These are phyloP conservation scores for Morpho deidamia DNA, from an alignment of 2,888 invertebrate genomes.

Conservation along the genomic window DNA sequence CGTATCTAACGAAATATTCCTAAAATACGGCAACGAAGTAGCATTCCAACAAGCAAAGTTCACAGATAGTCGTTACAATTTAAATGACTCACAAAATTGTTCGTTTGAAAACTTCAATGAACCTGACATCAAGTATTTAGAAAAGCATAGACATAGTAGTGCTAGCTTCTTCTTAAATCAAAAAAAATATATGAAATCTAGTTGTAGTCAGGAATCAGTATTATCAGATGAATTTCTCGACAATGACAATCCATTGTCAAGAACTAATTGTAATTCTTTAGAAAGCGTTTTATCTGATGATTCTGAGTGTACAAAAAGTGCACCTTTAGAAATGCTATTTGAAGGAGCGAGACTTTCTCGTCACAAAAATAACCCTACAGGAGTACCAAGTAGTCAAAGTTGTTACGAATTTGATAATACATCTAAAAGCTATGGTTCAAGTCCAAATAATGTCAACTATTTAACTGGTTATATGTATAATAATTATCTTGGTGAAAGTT, in stretches of 20 bases:
- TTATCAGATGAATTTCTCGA: constrained; percentile 82
- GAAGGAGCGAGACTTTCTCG: constrained; percentile 73
- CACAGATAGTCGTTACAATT: constrained; percentile 62
- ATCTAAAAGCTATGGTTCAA: constrained; percentile 81
- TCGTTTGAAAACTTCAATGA: constrained; percentile 67
- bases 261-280: constrained; percentile 86
- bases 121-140: constrained; percentile 60
- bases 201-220: constrained; percentile 87
- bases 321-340: constrained; percentile 85
- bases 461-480: constrained; percentile 78
- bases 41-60: constrained; percentile 71
- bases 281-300: constrained; percentile 90
- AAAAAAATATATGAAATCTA: constrained; percentile 78
- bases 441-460: constrained; percentile 77
- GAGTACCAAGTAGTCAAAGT: constrained; percentile 67
- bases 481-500: constrained; percentile 51
- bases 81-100: constrained; percentile 68
- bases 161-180: constrained; percentile 90
- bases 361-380: constrained; percentile 39
- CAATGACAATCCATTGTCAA: constrained; percentile 78
- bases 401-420: constrained; percentile 73
- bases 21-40: constrained; percentile 69
- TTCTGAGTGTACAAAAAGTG: constrained; percentile 86
- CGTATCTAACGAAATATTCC: constrained; percentile 72
- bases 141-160: constrained; percentile 82